These are phyloP conservation scores for Eumaeus atala DNA, from an alignment of 1,140 invertebrate genomes.

Conservation along the genomic window DNA sequence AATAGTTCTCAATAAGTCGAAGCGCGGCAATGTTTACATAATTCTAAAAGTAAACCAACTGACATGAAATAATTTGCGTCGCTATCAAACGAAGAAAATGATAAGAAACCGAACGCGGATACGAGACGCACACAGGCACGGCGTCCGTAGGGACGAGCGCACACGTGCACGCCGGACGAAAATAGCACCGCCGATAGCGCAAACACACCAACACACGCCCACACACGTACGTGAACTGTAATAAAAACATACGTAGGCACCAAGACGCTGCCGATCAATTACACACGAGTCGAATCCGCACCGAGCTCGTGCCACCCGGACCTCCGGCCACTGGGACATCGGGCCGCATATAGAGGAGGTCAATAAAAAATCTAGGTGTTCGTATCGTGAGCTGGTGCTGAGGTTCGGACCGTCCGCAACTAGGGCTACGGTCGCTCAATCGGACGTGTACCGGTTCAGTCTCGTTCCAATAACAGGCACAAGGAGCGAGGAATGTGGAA, in stretches of 20 bases:
- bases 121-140: slow-evolving; percentile 41
- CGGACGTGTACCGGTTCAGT: slow-evolving; percentile 48
- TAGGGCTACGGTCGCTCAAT: slow-evolving; percentile 29
- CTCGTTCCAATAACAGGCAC: slow-evolving; percentile 55
- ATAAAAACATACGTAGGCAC: slow-evolving; percentile 66
- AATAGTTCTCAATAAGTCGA: background rate
- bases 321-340: slow-evolving; percentile 8
- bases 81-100: slow-evolving; percentile 48
- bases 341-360: slow-evolving; percentile 38
- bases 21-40: slow-evolving; percentile 17
- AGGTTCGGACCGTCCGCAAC: slow-evolving; percentile 22
- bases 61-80: slow-evolving; percentile 44
- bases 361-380: slow-evolving; percentile 38
- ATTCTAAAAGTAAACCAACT: slow-evolving; percentile 32
- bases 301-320: background rate
- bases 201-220: slow-evolving; percentile 68
- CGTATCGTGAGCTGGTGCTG: slow-evolving; percentile 19
- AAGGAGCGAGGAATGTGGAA: slow-evolving; percentile 46
- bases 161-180: slow-evolving; percentile 42
- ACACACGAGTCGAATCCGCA: slow-evolving; percentile 56
- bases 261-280: slow-evolving; percentile 55
- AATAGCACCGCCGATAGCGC: slow-evolving; percentile 67
- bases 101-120: slow-evolving; percentile 63
- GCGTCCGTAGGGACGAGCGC: slow-evolving; percentile 27
- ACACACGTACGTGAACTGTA: slow-evolving; percentile 64